Conservation (phyloP, 1,140 invertebrate species). For the Lanistes nyassanus region DNA sequence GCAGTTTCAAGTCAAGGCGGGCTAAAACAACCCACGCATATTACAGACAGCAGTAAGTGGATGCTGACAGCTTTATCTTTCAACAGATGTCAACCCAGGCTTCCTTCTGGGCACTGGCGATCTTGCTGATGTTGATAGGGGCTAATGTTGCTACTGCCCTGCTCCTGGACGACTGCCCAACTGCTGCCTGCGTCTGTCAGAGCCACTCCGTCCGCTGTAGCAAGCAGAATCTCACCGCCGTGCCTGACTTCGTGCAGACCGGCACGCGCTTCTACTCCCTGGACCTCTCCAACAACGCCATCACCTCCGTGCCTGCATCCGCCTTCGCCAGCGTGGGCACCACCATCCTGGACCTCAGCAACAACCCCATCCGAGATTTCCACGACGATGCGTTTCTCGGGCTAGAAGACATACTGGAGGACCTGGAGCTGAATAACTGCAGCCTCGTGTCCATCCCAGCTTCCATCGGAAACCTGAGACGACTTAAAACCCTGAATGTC, state of each 20-base stretch:
- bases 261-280: neutral
- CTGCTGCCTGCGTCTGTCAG: neutral
- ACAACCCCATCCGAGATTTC: constrained; percentile 21
- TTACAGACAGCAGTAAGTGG: neutral
- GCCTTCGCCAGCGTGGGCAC: neutral
- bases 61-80: neutral
- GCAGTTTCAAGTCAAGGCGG: neutral
- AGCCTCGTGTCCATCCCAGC: constrained; percentile 10
- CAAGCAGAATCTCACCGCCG: neutral
- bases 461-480: neutral
- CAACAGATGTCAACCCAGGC: too few relatives aligned
- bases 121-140: neutral
- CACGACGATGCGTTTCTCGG: constrained; percentile 21
- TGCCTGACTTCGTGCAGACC: constrained; percentile 4
- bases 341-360: constrained; percentile 19
- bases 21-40: neutral
- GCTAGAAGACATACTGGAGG: constrained; percentile 20
- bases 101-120: too few relatives aligned
- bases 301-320: constrained; percentile 10
- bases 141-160: neutral
- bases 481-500: constrained; percentile 15
- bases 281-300: constrained; percentile 24
- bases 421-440: constrained; percentile 19
- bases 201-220: constrained; percentile 21
- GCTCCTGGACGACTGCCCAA: neutral